Evolutionary conservation across 2,797 vertebrate species (phyloP).

Genomic region (Acridotheres tristis): DNA sequence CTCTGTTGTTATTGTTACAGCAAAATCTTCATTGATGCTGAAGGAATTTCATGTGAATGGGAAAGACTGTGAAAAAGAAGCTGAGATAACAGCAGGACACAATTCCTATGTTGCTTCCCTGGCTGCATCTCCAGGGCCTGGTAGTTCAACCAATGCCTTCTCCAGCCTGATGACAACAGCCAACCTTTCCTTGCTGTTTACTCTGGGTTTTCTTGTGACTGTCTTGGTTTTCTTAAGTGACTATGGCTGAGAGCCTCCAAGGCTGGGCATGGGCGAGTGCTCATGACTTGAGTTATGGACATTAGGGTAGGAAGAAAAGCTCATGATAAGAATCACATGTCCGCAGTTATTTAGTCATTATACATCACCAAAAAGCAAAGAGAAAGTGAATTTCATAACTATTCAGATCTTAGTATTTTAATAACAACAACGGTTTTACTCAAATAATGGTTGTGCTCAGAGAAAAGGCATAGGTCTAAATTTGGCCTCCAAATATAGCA

Average conservation of each 20-base stretch:
- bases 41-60: neutral
- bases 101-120: accelerated
- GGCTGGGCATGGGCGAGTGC: neutral
- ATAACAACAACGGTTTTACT: neutral
- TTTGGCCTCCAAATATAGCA: neutral
- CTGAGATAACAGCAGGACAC: neutral
- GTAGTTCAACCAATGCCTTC: neutral
- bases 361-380: neutral
- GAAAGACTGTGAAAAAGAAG: neutral
- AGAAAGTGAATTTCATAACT: neutral
- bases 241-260: neutral
- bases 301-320: neutral
- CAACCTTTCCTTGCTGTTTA: neutral
- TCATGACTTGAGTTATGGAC: neutral
- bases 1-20: neutral
- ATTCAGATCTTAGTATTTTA: neutral
- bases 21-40: neutral
- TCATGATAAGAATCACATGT: neutral
- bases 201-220: neutral
- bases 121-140: neutral
- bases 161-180: neutral
- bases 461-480: neutral
- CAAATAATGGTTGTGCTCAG: neutral
- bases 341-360: neutral
- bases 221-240: neutral